Evolutionary conservation across 2,888 invertebrate species (phyloP).

Genomic region (Hypomecis atomaria): DNA sequence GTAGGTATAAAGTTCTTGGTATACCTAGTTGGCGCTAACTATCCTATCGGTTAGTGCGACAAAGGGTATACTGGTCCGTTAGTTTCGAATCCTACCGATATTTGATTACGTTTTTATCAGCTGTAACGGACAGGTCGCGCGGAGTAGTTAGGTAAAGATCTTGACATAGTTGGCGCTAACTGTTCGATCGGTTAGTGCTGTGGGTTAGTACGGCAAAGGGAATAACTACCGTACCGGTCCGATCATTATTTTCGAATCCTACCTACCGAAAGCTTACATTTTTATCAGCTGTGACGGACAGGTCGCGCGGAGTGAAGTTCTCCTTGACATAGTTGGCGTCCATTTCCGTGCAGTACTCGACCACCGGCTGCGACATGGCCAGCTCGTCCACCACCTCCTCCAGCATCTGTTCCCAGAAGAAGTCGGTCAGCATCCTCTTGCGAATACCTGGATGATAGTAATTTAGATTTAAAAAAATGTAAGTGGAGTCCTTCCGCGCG

Average conservation of each 20-base stretch:
- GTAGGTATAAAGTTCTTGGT: no score
- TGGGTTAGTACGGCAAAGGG: no score
- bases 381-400: slow-evolving; percentile 80
- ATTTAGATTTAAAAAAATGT: no score
- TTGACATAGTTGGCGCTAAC: slow-evolving; percentile 69
- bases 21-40: no score
- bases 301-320: slow-evolving; percentile 69
- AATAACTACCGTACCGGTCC: no score
- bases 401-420: slow-evolving; percentile 81
- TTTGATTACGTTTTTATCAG: slow-evolving; percentile 51
- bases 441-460: slow-evolving; percentile 62
- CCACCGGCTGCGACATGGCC: slow-evolving; percentile 63
- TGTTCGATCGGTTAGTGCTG: no score
- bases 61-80: no score
- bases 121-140: slow-evolving; percentile 66
- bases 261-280: no score
- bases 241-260: no score
- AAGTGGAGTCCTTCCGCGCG: no score
- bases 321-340: slow-evolving; percentile 72
- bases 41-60: no score
- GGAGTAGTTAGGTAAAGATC: slow-evolving; percentile 71
- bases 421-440: slow-evolving; percentile 73
- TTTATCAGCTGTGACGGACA: slow-evolving; percentile 69
- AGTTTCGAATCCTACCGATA: no score
- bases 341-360: slow-evolving; percentile 76